Conservation (phyloP, 2,888 invertebrate genomes). For the Oscheius sp. region DNA sequence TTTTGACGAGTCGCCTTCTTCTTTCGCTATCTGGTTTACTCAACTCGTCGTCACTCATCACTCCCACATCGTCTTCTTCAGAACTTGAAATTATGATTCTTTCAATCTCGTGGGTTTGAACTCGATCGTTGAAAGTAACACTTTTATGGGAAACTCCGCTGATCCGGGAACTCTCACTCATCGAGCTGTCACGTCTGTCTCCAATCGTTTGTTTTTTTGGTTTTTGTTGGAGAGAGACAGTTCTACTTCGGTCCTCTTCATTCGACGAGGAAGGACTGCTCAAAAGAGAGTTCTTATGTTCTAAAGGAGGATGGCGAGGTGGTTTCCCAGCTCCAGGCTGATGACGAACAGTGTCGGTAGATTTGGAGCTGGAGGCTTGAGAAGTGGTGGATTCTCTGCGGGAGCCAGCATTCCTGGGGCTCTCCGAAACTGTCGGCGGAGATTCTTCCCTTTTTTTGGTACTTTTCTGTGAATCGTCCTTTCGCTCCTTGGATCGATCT, state of each 20-base stretch:
- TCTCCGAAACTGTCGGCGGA: not conserved
- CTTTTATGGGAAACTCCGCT: slow-evolving; percentile 48
- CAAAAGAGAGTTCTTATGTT: not conserved
- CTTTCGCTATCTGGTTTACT: slow-evolving; percentile 36
- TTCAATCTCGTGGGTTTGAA: slow-evolving; percentile 56
- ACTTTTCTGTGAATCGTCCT: not conserved
- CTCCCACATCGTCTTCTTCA: slow-evolving; percentile 49
- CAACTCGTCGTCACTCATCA: slow-evolving; percentile 58
- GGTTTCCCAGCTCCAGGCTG: not conserved
- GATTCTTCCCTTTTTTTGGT: not conserved
- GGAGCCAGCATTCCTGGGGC: not conserved
- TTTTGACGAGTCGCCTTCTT: slow-evolving; percentile 30
- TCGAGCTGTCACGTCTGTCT: slow-evolving; percentile 54
- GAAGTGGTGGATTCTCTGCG: slow-evolving; percentile 14
- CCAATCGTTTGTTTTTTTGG: slow-evolving; percentile 36
- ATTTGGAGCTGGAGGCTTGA: slow-evolving; percentile 24
- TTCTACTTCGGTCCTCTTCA: slow-evolving; percentile 2
- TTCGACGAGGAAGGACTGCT: slow-evolving; percentile 12
- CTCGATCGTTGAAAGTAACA: slow-evolving; percentile 56
- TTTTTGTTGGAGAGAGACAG: not conserved
- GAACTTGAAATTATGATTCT: slow-evolving; percentile 43
- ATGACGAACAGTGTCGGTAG: slow-evolving; percentile 25
- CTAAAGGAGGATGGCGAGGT: not conserved
- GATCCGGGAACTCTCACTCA: slow-evolving; percentile 49
- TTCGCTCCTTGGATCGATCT: not conserved